Percentiles rank a stretch among this genome's conserved stretches.
phyloP scores from a whole-genome alignment of 2,113 vertebrate species.

The Gasterosteus nipponicus region DNA sequence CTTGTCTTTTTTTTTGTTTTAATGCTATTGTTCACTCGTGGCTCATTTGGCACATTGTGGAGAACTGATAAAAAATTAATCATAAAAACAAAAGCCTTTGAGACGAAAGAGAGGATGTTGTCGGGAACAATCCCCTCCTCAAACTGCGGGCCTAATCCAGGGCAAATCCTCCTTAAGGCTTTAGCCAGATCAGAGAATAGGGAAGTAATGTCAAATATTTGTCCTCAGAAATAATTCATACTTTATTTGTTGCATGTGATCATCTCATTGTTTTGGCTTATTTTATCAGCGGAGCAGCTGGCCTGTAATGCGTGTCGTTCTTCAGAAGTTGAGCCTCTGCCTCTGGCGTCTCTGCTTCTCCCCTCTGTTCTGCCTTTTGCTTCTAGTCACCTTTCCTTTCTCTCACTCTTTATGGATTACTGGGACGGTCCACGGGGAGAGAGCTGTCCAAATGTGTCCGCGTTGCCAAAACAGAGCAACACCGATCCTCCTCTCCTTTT shows the following conservation, averaged over 20 bases:
- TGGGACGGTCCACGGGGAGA: conserved; percentile 59
- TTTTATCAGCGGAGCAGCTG: conserved; percentile 68
- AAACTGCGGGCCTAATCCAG: conserved; percentile 72
- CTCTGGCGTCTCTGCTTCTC: conserved; percentile 44
- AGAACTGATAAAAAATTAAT: conserved; percentile 77
- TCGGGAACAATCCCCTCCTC: conserved; percentile 69
- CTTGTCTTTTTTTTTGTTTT: conserved; percentile 47
- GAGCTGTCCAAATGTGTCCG: conserved; percentile 65
- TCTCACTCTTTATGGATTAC: conserved; percentile 69
- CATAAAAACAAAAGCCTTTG: conserved; percentile 77
- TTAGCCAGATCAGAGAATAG: conserved; percentile 69
- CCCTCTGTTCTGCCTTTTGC: conserved; percentile 38
- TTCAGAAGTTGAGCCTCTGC: conserved; percentile 59
- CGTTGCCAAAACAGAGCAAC: conserved; percentile 70
- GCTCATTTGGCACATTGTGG: conserved; percentile 75
- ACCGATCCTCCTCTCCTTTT: conserved; percentile 36
- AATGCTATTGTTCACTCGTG: conserved; percentile 78
- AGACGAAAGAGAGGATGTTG: conserved; percentile 71
- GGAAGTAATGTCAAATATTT: conserved; percentile 78
- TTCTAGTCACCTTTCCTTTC: conserved; percentile 68
- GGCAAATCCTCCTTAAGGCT: conserved; percentile 76
- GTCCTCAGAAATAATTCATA: conserved; percentile 71
- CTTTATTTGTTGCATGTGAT: conserved; percentile 74
- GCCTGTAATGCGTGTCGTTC: conserved; percentile 61
- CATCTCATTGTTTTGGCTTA: conserved; percentile 67